Evolutionary conservation across 2,113 vertebrate genomes (phyloP).

Genomic region (Albula goreensis): DNA sequence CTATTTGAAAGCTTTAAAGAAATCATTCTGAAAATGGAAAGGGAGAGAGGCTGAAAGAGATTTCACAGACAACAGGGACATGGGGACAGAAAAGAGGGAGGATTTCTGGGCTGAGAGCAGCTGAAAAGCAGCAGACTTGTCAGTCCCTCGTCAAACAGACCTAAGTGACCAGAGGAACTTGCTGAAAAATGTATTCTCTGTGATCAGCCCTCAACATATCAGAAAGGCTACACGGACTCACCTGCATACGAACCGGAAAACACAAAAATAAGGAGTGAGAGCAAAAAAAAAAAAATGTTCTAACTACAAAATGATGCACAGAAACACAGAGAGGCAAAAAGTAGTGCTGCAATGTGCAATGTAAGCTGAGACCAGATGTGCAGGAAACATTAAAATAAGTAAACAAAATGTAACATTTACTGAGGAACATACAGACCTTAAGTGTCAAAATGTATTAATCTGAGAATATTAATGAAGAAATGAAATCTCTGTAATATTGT

Average conservation of each 20-base stretch:
- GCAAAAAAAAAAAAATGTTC: neutral
- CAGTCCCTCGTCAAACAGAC: neutral
- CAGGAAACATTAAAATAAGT: neutral
- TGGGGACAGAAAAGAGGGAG: neutral
- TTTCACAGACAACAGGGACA: conserved; percentile 24
- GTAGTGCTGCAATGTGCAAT: neutral
- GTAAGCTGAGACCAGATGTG: neutral
- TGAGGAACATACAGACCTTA: neutral
- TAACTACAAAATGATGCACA: neutral
- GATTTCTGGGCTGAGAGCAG: neutral
- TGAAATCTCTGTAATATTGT: conserved; percentile 13
- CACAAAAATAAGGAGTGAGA: neutral
- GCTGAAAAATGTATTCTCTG: neutral
- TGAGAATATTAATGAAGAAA: conserved; percentile 20
- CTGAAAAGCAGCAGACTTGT: neutral
- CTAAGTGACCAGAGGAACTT: neutral
- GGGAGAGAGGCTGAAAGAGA: conserved; percentile 37
- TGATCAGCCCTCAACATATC: neutral
- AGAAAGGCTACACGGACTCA: neutral
- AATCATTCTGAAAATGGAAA: conserved; percentile 44
- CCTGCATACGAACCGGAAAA: neutral
- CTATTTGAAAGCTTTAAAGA: conserved; percentile 30
- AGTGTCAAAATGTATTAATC: neutral
- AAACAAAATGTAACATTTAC: neutral
- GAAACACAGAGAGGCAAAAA: neutral